Base-by-base conservation (phyloP, 2,113 vertebrate species). In the Ginglymostoma cirratum region DNA sequence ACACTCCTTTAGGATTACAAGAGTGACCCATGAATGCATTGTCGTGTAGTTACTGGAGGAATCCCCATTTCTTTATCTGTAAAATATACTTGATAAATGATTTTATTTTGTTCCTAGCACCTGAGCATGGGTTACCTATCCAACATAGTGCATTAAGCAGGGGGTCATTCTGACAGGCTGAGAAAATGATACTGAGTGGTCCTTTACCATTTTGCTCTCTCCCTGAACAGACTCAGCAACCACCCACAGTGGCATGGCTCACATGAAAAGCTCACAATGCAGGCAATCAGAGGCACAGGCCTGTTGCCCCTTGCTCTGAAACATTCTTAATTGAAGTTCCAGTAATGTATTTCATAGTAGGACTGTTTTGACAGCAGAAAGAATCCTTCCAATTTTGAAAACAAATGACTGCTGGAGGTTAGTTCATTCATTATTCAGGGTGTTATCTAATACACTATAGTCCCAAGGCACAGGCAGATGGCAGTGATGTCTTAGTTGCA, bases 371-470 rank as follows among this genome's bases (percentile, higher is more conserved):
- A 66, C 55, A 66, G 69, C 24, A 30, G 30, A 76, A 76, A 93
- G 38, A 93, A 21, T 67, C 61, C 61, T 93, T 93, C 34, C 89
- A 93, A n/a, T 67, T 93, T 67, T 93, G 89, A n/a, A 93, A 93
- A 93, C 65, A 93, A 93, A 38, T 66, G 61, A 38, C 89, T 21
- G 61, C 30, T 34, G 66, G 65, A 65, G 89, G 23, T 42, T 93
- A 38, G 34, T 67, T 93, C 89, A 93, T 93, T 93, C 89, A 93
- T 93, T 93, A 93, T 93, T 93, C 89, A 93, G 89, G 89, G 38
- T 93, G 89, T 93, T 93, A 93, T 93, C 66, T 93, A n/a, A 93
- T 67, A 93, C 89, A 38, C n/a, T 66, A 19, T 38, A 67, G 61
- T 93, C 89, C 89, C 89, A 38, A 6, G 61, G 10, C n/a, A 67